A percentile compares a stretch with the other conserved stretches of the same genome.
Conservation (phyloP, 1,140 invertebrate species). For the Panonychus citri region DNA sequence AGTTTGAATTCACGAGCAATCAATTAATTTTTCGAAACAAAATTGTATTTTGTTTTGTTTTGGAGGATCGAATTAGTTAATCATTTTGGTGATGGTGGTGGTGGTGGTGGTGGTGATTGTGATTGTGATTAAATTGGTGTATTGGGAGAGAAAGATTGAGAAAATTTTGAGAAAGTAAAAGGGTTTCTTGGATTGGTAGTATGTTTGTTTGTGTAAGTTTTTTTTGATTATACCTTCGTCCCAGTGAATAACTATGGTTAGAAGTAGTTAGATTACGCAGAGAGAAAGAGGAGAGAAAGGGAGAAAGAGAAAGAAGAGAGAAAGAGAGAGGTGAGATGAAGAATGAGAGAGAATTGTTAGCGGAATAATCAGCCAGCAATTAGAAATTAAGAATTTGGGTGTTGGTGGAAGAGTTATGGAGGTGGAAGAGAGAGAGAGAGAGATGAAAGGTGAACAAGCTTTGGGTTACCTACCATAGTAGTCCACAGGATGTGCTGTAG, state of each 20-base stretch:
- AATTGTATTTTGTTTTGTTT: no score
- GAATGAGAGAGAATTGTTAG: not conserved
- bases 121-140: not conserved
- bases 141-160: not conserved
- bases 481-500: not conserved
- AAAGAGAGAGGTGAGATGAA: no score
- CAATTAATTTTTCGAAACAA: no score
- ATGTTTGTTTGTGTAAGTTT: conserved; percentile 13
- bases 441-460: not conserved
- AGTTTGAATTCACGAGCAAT: not conserved
- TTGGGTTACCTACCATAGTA: not conserved
- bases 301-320: not conserved
- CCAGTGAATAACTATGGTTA: conserved; percentile 15
- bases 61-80: no score
- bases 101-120: no score
- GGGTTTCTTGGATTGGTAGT: conserved; percentile 16
- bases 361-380: not conserved
- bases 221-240: conserved; percentile 15
- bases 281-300: not conserved
- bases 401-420: not conserved
- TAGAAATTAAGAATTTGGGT: no score
- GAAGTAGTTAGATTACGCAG: not conserved
- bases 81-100: no score
- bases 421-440: not conserved
- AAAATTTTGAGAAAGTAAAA: not conserved